Evolutionary conservation across 2,888 invertebrate genomes (phyloP), one percentile per base, ranked within the genome.

Genomic region (Micropterix aruncella): DNA sequence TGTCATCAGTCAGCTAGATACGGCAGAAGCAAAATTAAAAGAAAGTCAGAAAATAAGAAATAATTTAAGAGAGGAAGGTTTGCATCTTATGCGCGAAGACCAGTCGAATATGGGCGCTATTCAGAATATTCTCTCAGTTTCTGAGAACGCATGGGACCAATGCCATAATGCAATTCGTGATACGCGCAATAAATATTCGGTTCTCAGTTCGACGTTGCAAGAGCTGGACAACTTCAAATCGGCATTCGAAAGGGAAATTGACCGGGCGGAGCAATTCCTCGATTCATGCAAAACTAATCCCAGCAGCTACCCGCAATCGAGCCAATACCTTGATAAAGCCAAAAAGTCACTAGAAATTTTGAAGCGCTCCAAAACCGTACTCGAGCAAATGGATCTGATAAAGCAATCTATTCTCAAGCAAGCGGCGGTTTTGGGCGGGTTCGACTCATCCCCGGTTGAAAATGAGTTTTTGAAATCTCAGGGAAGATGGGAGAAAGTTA

Each of bases 91-190:
- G 79, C 80, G 84, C 56, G 82, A 86, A 65, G 84, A 93, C 63
- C 80, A 86, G 55, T 75, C 80, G 43, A 85, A 85, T 52, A 80
- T 85, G 62, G 80, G 84, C 0, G 76, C 79, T 1, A 81, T 91
- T 47, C 91, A 92, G 61, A 84, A 84, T 52, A 79, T 81, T 40
- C 62, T 92, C 1, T 73, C 87, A 1, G 75, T 83, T 1, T 76
- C 87, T 38, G 90, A 91, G 55, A 77, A 80, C 44, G 81, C 80
- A 51, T 91, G 86, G 79, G 89, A 89, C 57, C 81, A 82, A 60
- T 68, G 86, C 1, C 80, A 81, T 43, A 82, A 86, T 51, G 71
- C 79, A 43, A 75, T 90, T 16, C 75, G 76, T 44, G 84, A 86
- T 47, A 80, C 83, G 45, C 81, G 82, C 54, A 76, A 82, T 51